Base-by-base conservation (phyloP, 2,888 invertebrate species). In the Gisinianus flammeolus region DNA sequence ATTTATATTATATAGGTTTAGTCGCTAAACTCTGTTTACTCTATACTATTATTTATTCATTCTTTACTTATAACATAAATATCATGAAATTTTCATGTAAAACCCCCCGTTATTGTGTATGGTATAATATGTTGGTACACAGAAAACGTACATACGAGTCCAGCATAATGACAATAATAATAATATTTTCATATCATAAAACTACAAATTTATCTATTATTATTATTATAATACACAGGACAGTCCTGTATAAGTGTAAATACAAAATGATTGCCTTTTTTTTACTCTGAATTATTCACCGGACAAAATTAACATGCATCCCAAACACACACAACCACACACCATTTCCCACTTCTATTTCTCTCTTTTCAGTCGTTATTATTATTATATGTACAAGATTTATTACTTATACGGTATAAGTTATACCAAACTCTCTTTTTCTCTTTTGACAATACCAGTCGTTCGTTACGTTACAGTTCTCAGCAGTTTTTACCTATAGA, bases 251-350 rank as follows among this genome's bases (percentile, higher is more conserved):
- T 73, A 73, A 73, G 73, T 73, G 73, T 73, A 73, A 73, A 73
- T 73, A 73, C 73, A 73, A 73, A 73, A 73, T 73, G 73, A 73
- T 73, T 73, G 73, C 73, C 73, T 62, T 54, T 54, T 54, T n/a
- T 54, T 54, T 73, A 73, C 73, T 56, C 73, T 62, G 73, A 56
- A 73, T 66, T 73, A 73, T 73, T 73, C 73, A 73, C 73, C 73
- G 73, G 73, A 73, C 62, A 30, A 58, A 44, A n/a, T 64, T 62
- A 58, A 31, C 73, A 62, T 73, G 62, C 62, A 4, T 8, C 16
- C 54, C 16, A 54, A n/a, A 16, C 8, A 44, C 44, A 5, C 73
- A 73, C 73, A 73, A 73, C 73, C 73, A 73, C 58, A 44, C 44
- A 44, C 6, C 16, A 44, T 44, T 16, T 44, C 16, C 44, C 6